Evolutionary conservation across 2,888 invertebrate species (phyloP).

Genomic region (Cetonia aurata): DNA sequence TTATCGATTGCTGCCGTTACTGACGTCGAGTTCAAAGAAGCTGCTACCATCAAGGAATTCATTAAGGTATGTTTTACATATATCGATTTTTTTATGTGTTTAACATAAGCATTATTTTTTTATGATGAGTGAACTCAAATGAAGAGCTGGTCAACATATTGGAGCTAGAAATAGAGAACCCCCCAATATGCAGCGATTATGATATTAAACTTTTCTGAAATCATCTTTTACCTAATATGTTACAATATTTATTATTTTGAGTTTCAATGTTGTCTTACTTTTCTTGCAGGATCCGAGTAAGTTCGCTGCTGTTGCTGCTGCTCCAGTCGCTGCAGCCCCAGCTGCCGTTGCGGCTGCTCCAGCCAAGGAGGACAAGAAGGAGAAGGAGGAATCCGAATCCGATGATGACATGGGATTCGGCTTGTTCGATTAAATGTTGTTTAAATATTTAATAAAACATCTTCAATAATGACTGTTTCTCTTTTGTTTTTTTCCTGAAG

Average conservation of each 20-base stretch:
- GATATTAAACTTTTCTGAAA: conserved; percentile 48
- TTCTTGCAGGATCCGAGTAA: conserved; percentile 90
- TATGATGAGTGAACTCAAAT: conserved; percentile 33
- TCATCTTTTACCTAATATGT: neutral
- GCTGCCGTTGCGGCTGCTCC: conserved; percentile 75
- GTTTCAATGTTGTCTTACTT: too few species aligned
- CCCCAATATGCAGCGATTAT: conserved; percentile 56
- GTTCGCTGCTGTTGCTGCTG: conserved; percentile 79
- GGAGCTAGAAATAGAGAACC: conserved; percentile 68
- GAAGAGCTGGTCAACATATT: conserved; percentile 41
- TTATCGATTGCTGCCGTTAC: conserved; percentile 97
- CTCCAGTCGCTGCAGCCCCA: conserved; percentile 73
- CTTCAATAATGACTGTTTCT: neutral
- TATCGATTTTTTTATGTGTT: too few species aligned
- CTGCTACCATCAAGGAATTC: conserved; percentile 91
- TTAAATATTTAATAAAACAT: neutral
- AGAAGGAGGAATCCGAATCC: conserved; percentile 84
- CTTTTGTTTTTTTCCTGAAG: neutral
- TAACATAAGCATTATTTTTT: neutral
- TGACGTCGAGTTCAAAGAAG: conserved; percentile 95
- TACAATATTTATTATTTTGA: too few species aligned
- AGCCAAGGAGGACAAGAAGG: conserved; percentile 76
- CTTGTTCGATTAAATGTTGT: conserved; percentile 82
- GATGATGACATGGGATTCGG: conserved; percentile 99
- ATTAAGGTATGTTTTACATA: conserved; percentile 74